These are phyloP conservation scores for Epinotia brunnichana DNA, from an alignment of 2,888 invertebrate species.

Conservation along the genomic window DNA sequence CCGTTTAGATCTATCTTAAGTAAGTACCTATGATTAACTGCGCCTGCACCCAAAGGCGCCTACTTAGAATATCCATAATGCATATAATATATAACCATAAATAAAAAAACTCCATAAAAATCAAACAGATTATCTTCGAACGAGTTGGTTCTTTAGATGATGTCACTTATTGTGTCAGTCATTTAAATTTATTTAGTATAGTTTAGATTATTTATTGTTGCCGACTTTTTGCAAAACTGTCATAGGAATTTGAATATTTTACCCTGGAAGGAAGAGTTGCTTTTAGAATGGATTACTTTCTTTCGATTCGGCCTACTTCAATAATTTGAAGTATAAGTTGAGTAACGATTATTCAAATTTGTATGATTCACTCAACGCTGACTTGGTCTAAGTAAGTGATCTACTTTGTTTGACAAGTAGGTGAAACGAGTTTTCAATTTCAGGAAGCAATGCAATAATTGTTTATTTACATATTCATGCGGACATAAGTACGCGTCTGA, in stretches of 20 bases:
- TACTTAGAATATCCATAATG: constrained; percentile 8
- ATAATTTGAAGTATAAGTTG: no score
- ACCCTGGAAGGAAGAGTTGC: no score
- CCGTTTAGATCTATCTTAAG: neutral
- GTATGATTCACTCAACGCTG: constrained; percentile 22
- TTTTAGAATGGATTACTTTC: no score
- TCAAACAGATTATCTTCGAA: constrained; percentile 12
- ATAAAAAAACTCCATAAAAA: constrained; percentile 8
- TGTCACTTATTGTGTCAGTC: constrained; percentile 34
- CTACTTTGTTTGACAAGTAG: neutral
- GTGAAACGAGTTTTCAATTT: neutral
- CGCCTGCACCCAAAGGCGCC: neutral
- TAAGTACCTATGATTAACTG: constrained; percentile 1
- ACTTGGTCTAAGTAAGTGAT: neutral
- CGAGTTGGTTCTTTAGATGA: constrained; percentile 15
- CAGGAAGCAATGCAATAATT: neutral
- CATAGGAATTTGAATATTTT: no score
- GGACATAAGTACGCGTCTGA: no score
- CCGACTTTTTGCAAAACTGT: no score
- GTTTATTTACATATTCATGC: no score
- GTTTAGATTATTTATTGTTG: no score
- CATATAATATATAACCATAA: neutral
- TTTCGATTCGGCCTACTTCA: no score
- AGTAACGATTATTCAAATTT: constrained; percentile 33
- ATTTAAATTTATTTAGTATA: constrained; percentile 35